These are phyloP conservation scores for Syritta pipiens DNA, from an alignment of 2,888 invertebrate species.

Conservation along the genomic window DNA sequence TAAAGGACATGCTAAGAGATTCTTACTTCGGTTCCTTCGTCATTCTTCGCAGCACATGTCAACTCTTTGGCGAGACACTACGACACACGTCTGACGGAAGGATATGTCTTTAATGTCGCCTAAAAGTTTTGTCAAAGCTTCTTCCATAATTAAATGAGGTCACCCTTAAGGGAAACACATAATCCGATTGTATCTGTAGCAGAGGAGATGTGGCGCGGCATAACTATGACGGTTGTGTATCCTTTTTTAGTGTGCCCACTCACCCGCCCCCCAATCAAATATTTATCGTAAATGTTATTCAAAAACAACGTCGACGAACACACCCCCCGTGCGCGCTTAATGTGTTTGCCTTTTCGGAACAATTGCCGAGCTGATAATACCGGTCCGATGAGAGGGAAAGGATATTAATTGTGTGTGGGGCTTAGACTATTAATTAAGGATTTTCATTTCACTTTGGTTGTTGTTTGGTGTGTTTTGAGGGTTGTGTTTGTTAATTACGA, in stretches of 20 bases:
- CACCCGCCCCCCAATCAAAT: conserved; percentile 40
- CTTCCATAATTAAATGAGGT: conserved; percentile 62
- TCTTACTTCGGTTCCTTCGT: too few species aligned
- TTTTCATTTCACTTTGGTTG: conserved; percentile 47
- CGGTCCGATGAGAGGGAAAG: conserved; percentile 33
- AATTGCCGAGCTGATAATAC: conserved; percentile 37
- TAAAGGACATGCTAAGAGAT: too few species aligned
- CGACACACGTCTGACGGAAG: too few species aligned
- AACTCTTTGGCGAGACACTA: conserved; percentile 5
- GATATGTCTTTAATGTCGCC: conserved; percentile 31
- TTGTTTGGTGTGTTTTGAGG: conserved; percentile 20
- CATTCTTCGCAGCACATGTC: too few species aligned
- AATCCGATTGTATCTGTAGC: background rate
- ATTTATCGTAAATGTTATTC: conserved; percentile 61
- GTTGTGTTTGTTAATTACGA: conserved; percentile 56
- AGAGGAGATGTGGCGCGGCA: too few species aligned
- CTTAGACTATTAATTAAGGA: conserved; percentile 57
- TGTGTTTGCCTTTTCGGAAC: conserved; percentile 33
- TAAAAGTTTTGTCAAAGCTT: conserved; percentile 47
- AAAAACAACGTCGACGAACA: conserved; percentile 39
- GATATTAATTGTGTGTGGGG: conserved; percentile 50
- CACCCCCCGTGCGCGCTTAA: conserved; percentile 8
- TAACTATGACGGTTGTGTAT: too few species aligned
- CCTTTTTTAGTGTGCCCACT: conserved; percentile 25
- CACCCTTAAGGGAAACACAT: conserved; percentile 31